phyloP scores from a whole-genome alignment of 2,888 invertebrate species.

The Eupithecia inturbata region DNA sequence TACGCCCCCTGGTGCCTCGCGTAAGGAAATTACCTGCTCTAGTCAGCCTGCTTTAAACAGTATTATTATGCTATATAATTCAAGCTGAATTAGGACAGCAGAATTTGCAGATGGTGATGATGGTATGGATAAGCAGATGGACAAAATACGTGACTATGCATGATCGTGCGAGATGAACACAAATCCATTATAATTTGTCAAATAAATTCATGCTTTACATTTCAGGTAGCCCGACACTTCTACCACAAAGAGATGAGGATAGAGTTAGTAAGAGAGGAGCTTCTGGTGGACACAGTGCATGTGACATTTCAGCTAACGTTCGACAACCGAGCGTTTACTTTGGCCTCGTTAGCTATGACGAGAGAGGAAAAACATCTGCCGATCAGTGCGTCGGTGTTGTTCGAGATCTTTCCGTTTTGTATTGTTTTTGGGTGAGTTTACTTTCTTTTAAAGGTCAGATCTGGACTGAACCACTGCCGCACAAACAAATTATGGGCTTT shows the following conservation, averaged over 20 bases:
- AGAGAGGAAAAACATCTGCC: slow-evolving; percentile 95
- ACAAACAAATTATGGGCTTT: no score
- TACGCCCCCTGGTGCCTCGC: slow-evolving; percentile 62
- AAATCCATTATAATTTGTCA: background rate
- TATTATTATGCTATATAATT: background rate
- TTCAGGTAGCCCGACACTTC: slow-evolving; percentile 93
- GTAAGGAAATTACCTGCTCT: background rate
- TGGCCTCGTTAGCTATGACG: slow-evolving; percentile 93
- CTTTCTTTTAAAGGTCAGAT: no score
- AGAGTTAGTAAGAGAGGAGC: slow-evolving; percentile 93
- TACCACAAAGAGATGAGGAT: slow-evolving; percentile 98
- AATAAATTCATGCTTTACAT: slow-evolving; percentile 19
- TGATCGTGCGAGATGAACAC: background rate
- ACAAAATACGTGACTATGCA: no score
- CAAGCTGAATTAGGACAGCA: background rate
- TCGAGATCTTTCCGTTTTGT: slow-evolving; percentile 99
- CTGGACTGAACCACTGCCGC: no score
- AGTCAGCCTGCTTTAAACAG: background rate
- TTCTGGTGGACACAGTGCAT: slow-evolving; percentile 95
- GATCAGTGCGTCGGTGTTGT: slow-evolving; percentile 94
- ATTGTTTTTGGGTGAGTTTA: slow-evolving; percentile 95
- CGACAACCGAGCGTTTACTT: slow-evolving; percentile 95
- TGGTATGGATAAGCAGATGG: no score
- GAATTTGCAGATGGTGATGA: no score
- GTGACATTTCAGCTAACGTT: slow-evolving; percentile 97